Evolutionary conservation across 37 sponge, comb jelly and placozoan genomes (phyloP).

Genomic region (Tethya wilhelma): DNA sequence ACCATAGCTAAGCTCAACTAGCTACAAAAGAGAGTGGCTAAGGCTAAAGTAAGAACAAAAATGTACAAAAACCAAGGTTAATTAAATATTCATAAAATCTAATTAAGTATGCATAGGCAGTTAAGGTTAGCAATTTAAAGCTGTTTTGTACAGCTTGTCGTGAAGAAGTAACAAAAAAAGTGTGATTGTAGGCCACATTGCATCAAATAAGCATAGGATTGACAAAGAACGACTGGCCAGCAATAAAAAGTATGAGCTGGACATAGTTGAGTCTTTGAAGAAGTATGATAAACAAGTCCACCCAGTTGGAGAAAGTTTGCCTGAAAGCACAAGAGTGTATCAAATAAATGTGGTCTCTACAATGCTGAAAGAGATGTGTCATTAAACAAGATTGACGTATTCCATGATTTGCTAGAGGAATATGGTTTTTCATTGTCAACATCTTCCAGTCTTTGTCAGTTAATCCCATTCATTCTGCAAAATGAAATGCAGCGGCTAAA

Average conservation of each 20-base stretch:
- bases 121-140: no score
- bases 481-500: conserved; percentile 18
- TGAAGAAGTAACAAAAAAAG: conserved; percentile 28
- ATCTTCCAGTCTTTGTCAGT: conserved; percentile 10
- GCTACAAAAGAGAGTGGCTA: no score
- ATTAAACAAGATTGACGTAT: conserved; percentile 5
- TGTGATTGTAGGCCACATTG: conserved; percentile 7
- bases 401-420: conserved; percentile 17
- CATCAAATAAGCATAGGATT: conserved; percentile 1
- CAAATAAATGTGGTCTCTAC: conserved; percentile 31
- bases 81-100: no score
- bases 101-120: no score
- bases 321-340: conserved; percentile 18
- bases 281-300: background rate
- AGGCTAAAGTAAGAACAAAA: no score
- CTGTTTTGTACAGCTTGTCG: conserved; percentile 31
- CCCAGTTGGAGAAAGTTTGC: conserved; percentile 35
- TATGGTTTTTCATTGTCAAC: conserved; percentile 23
- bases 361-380: conserved; percentile 30
- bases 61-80: no score
- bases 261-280: conserved; percentile 22
- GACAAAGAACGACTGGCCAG: conserved; percentile 13
- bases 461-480: conserved; percentile 9
- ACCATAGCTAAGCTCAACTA: no score
- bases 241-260: conserved; percentile 13